Percentiles rank a stretch among this genome's conserved stretches.
Evolutionary conservation across 2,888 invertebrate genomes (phyloP).

Genomic region (Galerucella pusilla): DNA sequence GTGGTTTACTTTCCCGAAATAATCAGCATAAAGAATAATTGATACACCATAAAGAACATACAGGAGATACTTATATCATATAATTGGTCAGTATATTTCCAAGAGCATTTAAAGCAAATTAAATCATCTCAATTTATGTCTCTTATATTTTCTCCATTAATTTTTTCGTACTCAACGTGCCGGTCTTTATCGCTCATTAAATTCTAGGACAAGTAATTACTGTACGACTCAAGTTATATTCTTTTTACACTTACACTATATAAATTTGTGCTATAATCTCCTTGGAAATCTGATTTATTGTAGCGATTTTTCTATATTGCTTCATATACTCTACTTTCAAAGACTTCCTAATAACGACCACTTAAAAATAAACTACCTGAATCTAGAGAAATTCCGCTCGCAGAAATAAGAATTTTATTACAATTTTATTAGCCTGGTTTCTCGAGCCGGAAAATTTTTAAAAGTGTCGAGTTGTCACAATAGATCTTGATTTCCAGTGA

Average conservation of each 20-base stretch:
- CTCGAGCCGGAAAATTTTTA: neutral
- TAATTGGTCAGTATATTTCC: too few species aligned
- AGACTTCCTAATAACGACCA: constrained; percentile 1
- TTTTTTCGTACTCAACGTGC: neutral
- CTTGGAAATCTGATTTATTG: constrained; percentile 10
- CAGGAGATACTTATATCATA: too few species aligned
- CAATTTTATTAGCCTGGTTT: neutral
- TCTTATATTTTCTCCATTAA: neutral
- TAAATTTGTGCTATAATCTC: neutral
- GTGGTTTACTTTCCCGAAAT: too few species aligned
- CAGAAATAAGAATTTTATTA: constrained; percentile 4
- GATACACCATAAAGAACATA: too few species aligned
- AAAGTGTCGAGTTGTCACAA: neutral
- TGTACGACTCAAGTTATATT: neutral
- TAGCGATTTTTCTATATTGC: constrained; percentile 7
- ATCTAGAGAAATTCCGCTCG: neutral
- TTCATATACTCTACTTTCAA: constrained; percentile 1
- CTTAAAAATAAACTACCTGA: constrained; percentile 10
- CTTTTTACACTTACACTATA: neutral
- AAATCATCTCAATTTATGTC: neutral
- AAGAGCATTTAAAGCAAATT: neutral
- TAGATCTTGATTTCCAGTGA: neutral
- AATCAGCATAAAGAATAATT: too few species aligned
- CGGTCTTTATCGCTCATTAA: neutral
- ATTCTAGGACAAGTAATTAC: neutral